These are phyloP conservation scores for Bibio marci DNA, from an alignment of 2,888 invertebrate species.

Conservation along the genomic window DNA sequence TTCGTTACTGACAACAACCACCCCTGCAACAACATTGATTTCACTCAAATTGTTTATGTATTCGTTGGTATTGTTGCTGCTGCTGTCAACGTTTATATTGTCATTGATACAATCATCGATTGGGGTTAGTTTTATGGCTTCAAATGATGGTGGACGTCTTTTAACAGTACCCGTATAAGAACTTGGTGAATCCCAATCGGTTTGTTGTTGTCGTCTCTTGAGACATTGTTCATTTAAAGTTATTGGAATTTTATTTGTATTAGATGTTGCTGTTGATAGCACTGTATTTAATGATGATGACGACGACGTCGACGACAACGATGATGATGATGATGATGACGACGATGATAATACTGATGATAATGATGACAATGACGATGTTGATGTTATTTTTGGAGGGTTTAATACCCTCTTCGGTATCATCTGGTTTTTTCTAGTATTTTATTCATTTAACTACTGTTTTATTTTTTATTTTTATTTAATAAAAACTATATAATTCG, in stretches of 20 bases:
- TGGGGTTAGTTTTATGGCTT: not conserved
- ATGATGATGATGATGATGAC: too few relatives aligned
- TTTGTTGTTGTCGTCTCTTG: slow-evolving; percentile 13
- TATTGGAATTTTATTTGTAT: too few relatives aligned
- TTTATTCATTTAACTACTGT: not conserved
- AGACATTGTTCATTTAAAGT: not conserved
- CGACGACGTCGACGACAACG: too few relatives aligned
- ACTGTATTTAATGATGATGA: not conserved
- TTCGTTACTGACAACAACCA: not conserved
- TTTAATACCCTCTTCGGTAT: slow-evolving; percentile 7
- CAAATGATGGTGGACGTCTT: slow-evolving; percentile 40
- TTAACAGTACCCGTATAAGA: slow-evolving; percentile 55
- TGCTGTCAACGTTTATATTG: not conserved
- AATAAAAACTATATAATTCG: too few relatives aligned
- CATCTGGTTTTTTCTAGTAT: slow-evolving; percentile 4
- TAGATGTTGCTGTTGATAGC: not conserved
- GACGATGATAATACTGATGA: too few relatives aligned
- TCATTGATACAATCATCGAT: not conserved
- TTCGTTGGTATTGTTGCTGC: not conserved
- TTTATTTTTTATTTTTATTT: not conserved
- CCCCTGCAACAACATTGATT: too few relatives aligned
- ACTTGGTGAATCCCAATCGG: slow-evolving; percentile 60
- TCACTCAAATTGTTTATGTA: too few relatives aligned
- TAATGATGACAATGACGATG: not conserved
- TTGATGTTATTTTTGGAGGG: slow-evolving; percentile 5